Base-by-base conservation (phyloP, 1,140 invertebrate genomes). In the Pentalonia nigronervosa region DNA sequence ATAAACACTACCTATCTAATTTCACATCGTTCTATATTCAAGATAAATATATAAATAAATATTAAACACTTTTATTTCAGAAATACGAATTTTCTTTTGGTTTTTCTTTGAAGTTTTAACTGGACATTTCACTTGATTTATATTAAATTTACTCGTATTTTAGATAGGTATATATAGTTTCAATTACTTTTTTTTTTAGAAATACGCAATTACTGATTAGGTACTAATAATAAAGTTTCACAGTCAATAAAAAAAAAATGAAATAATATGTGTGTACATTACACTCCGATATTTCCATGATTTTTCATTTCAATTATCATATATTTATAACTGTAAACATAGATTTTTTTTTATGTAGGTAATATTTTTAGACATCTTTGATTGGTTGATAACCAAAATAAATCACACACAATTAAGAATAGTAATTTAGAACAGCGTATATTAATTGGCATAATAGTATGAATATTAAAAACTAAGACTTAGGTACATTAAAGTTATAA, bases 231-330 rank as follows among this genome's bases (percentile, higher is more conserved):
- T 6, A 76, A 76, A n/a, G 14, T 34, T 17, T 30, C 60, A 76
- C 60, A 76, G n/a, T 76, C 60, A 76, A 76, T 76, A 76, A 76
- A 76, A 76, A 76, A 76, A 76, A 4, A 76, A 76, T n/a, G 60
- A 76, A 76, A 76, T 76, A 76, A 76, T 76, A 76, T 67, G 11
- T 67, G 60, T 67, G n/a, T 76, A 76, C 14, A 76, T 76, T 17
- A 34, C 14, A 76, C 30, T 17, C n/a, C 60, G 17, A n/a, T 76
- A 76, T 76, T 67, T 67, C 30, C 0, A 11, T 67, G 60, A 67
- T 67, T 76, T 76, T n/a, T 76, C 30, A 76, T 76, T 76, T 76
- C 14, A 14, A 11, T 76, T 7, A 60, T 30, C 25, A 9, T 60
- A 25, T 11, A n/a, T 67, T n/a, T 6, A 7, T n/a, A 67, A 76